Evolutionary conservation across 2,113 vertebrate species (phyloP).

Genomic region (Oryzias melastigma): DNA sequence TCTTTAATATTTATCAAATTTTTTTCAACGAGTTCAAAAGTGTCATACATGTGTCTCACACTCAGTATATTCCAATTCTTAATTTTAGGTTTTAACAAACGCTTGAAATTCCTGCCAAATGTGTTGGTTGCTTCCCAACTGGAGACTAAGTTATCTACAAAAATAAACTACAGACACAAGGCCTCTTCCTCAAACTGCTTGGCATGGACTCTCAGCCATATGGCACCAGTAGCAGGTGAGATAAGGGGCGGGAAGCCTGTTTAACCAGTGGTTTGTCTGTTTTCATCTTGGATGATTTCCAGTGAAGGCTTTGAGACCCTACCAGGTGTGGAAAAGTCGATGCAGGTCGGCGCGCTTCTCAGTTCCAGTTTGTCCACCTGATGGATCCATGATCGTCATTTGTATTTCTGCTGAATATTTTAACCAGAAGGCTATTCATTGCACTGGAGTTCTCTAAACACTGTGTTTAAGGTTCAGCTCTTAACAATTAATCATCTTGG

Average conservation of each 20-base stretch:
- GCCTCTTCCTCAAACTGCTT: neutral
- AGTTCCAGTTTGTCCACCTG: neutral
- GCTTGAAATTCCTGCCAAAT: neutral
- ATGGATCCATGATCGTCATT: too few species aligned
- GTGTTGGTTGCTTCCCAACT: neutral
- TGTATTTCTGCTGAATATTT: too few species aligned
- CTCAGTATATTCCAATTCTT: too few species aligned
- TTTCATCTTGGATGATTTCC: neutral
- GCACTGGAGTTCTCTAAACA: too few species aligned
- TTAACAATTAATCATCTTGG: too few species aligned
- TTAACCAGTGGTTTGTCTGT: neutral
- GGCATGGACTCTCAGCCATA: neutral
- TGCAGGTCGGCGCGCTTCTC: neutral
- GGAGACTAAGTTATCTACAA: neutral
- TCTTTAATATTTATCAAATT: too few species aligned
- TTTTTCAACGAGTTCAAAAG: too few species aligned
- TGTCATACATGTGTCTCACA: too few species aligned
- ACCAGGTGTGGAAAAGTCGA: neutral
- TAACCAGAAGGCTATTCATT: too few species aligned
- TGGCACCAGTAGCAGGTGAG: neutral
- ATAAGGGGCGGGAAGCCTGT: neutral
- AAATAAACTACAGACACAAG: neutral
- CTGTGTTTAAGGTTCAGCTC: too few species aligned
- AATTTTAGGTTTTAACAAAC: neutral
- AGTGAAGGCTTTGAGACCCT: neutral